Conservation (phyloP, 2,797 vertebrate genomes). For the Danio choprae region DNA sequence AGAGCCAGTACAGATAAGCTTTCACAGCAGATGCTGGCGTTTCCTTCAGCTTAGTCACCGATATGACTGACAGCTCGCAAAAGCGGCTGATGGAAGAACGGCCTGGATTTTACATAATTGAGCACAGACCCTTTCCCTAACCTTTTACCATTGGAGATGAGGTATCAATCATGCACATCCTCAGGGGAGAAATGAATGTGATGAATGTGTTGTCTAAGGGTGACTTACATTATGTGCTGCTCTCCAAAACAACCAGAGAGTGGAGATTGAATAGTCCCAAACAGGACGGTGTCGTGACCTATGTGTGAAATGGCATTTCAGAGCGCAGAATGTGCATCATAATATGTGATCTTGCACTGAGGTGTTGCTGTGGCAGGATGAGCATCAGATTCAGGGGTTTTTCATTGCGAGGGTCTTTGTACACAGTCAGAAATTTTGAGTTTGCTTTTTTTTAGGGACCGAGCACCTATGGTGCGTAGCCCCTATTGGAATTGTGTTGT, state of each 20-base stretch:
- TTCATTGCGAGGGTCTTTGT: background rate
- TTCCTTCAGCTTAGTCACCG: slow-evolving; percentile 72
- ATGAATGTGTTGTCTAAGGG: slow-evolving; percentile 55
- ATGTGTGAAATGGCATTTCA: background rate
- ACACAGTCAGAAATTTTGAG: background rate
- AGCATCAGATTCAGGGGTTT: background rate
- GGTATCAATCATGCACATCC: slow-evolving; percentile 68
- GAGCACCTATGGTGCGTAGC: too few relatives aligned
- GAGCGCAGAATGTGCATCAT: background rate
- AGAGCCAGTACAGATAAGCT: slow-evolving; percentile 78
- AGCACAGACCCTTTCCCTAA: slow-evolving; percentile 60
- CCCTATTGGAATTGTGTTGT: too few relatives aligned
- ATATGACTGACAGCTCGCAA: slow-evolving; percentile 61
- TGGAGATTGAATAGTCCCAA: slow-evolving; percentile 62
- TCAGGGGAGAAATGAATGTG: slow-evolving; percentile 48
- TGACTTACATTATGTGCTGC: slow-evolving; percentile 43
- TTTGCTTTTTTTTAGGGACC: too few relatives aligned
- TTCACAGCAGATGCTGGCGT: slow-evolving; percentile 77
- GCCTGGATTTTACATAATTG: slow-evolving; percentile 64
- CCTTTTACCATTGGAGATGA: slow-evolving; percentile 54
- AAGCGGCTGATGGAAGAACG: slow-evolving; percentile 43
- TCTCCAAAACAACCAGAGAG: slow-evolving; percentile 53
- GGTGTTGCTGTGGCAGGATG: background rate
- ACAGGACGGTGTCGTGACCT: slow-evolving; percentile 26
- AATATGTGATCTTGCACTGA: background rate